Base-by-base conservation (phyloP, 2,888 invertebrate genomes). In the Drosophila vallismaia region DNA sequence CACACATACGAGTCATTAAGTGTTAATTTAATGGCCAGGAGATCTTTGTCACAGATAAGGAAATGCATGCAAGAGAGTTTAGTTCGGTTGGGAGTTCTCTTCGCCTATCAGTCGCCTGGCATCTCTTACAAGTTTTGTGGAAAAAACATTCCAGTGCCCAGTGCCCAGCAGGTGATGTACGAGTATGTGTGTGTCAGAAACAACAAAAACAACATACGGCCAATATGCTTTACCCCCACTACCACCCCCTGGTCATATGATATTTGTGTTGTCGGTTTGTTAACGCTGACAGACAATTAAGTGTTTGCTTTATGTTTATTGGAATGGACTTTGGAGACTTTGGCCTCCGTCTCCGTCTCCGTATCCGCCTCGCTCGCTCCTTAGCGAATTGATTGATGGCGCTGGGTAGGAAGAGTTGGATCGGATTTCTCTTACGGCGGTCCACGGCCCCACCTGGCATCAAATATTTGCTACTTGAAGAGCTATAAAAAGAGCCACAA, bases 11-110 rank as follows among this genome's bases (percentile, higher is more conserved):
- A 85, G 82, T 85, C 84, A 85, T 85, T 85, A 85, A 85, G 87
- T 89, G 87, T 87, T 88, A 88, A 85, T 88, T 89, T 89, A 88
- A 87, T 88, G 88, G 78, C 82, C 87, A 80, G 78, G 76, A 87
- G 89, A 87, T 87, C 82, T 83, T 79, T 84, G 87, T 86, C 89
- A 73, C 82, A 88, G 86, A 87, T 87, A 89, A 89, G 72, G 24
- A 29, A 50, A 58, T 71, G 58, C 54, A 71, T 60, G 52, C 69
- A 50, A 51, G 64, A 54, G 64, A 63, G 63, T 70, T 71, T 54
- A 54, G 63, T 71, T 70, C 48, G 38, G 29, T 58, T 51, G 77
- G 73, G 78, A 38, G 60, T 60, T 60, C 76, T 70, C 76, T 76
- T 53, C 73, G 73, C 69, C 59, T 82, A 82, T 82, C 81, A 67